Evolutionary conservation across 2,113 vertebrate species (phyloP).

Genomic region (Tringa solitaria): DNA sequence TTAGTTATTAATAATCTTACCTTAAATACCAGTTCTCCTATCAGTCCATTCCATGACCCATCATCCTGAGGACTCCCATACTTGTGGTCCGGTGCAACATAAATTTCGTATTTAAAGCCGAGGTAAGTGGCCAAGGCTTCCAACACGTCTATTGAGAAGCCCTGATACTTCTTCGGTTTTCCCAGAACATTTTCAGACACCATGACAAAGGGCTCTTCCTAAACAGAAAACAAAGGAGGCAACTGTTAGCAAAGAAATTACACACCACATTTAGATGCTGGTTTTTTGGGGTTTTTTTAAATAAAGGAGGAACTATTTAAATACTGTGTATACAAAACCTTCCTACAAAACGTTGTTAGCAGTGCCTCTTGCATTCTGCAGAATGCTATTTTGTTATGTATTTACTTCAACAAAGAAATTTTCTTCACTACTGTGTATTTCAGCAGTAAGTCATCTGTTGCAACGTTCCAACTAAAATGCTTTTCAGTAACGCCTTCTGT

Average conservation of each 20-base stretch:
- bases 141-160: slow-evolving; percentile 95
- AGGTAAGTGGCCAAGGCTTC: slow-evolving; percentile 95
- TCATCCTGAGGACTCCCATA: slow-evolving; percentile 93
- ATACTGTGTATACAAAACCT: background rate
- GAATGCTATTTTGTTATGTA: background rate
- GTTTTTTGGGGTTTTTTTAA: background rate
- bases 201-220: slow-evolving; percentile 99
- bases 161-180: slow-evolving; percentile 97
- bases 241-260: background rate
- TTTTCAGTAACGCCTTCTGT: background rate
- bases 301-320: background rate
- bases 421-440: background rate
- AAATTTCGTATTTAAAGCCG: slow-evolving; percentile 98
- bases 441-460: background rate
- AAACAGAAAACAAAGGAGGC: slow-evolving; percentile 11
- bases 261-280: background rate
- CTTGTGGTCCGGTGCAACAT: slow-evolving; percentile 94
- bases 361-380: accelerated
- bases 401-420: background rate
- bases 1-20: slow-evolving; percentile 70
- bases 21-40: slow-evolving; percentile 96
- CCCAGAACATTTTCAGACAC: slow-evolving; percentile 98
- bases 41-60: slow-evolving; percentile 94
- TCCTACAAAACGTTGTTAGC: background rate
- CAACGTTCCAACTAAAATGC: background rate